Base-by-base conservation (phyloP, 2,888 invertebrate genomes). In the Crocallis elinguaria region DNA sequence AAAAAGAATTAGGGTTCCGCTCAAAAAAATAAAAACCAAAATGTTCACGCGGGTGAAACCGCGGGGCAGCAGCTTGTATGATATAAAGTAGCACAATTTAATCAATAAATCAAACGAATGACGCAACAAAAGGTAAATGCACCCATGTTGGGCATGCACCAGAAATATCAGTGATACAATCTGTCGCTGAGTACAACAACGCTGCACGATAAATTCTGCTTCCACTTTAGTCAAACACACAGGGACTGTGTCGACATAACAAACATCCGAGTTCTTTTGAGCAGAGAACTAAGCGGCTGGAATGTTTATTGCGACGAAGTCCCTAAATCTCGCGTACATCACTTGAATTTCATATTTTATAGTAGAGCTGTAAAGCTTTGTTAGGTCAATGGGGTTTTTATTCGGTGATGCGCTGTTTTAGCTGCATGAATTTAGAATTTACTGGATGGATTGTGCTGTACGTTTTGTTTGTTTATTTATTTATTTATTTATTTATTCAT, bases 81-180 rank as follows among this genome's bases (percentile, higher is more conserved):
- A 19, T 19, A 19, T 19, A 4, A 19, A 19, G 5, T 19, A 4
- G 5, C 19, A 5, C 5, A 5, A 32, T 30, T 42, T 21, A 19
- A 21, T 35, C 27, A 19, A 39, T 35, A 43, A 12, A 33, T 38
- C 38, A 30, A 44, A 39, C 12, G 37, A 12, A 21, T 52, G 54
- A 55, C 52, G 56, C 48, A 30, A 7, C 19, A 5, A 42, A 29
- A 53, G 62, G 60, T 56, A 57, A 60, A 57, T 57, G 60, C 55
- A 60, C 62, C 50, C 58, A 42, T 48, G 37, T 36, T 25, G 8
- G 27, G 35, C 39, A 42, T 54, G 54, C 41, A 44, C 30, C 13
- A 23, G 19, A 32, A 25, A 32, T 50, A 60, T 59, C 57, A 11
- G 48, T 16, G 11, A 36, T 35, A 17, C 21, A 36, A 57, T 59